Base-by-base conservation (phyloP, 2,888 invertebrate genomes). In the Arctia plantaginis region DNA sequence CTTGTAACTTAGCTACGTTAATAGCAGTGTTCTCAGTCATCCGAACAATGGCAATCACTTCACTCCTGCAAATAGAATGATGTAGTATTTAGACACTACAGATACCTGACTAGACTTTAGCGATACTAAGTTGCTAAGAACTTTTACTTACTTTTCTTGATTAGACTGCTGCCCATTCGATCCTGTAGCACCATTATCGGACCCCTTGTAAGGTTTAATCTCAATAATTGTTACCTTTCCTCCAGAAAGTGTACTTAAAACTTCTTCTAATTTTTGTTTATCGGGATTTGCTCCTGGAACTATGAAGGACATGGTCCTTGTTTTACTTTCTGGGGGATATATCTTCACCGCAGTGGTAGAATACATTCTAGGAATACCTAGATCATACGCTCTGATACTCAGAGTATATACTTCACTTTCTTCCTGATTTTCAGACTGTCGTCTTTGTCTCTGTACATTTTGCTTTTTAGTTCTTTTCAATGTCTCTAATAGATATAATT, bases 341-440 rank as follows among this genome's bases (percentile, higher is more conserved):
- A 98, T 96, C 85, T 97, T 97, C 12, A 99, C 97, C 75, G 97
- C 96, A 23, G 98, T 97, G 55, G 97, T 97, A 30, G 97, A 97
- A 81, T 96, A 97, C 75, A 97, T 94, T 88, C 97, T 97, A 3
- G 99, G 99, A 2, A 98, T 96, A 0, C 99, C 98, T 78, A 98
- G 96, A 93, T 99, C 99, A 88, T 98, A 98, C 3, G 98, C 98
- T 88, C 98, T 96, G 23, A 98, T 97, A 72, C 96, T 97, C 12
- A 98, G 91, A n/a, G 97, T 96, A 81, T 97, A 97, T 27, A 97
- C 94, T 86, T 96, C 95, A 81, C 93, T 95, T 80, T 96, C 96
- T 78, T 92, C 88, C 71, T 95, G 90, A 44, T 85, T 82, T 67
- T 95, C 92, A 72, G 92, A 93, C 78, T 96, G 96, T 20, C 96